Percentiles rank a stretch among this genome's conserved stretches.
Evolutionary conservation across 2,888 invertebrate species (phyloP).

Genomic region (Netelia fuscicornis): DNA sequence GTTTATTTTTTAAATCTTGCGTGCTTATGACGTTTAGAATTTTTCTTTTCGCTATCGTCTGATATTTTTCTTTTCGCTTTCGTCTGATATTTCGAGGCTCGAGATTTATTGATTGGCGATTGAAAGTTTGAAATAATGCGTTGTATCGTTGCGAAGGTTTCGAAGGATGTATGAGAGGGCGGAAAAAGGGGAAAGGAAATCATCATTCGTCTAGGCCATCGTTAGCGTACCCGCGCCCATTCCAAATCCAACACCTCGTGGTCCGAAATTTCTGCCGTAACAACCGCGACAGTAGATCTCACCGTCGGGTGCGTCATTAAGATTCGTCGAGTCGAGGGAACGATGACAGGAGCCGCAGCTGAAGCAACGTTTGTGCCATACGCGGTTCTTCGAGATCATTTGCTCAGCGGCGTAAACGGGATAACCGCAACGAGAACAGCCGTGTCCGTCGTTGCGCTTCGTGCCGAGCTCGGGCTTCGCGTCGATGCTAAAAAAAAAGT

Average conservation of each 20-base stretch:
- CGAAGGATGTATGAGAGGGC: conserved; percentile 34
- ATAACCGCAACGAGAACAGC: conserved; percentile 95
- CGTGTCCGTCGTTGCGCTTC: conserved; percentile 91
- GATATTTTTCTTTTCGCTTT: conserved; percentile 9
- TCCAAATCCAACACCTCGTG: conserved; percentile 95
- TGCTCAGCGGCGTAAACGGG: conserved; percentile 98
- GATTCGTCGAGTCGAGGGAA: conserved; percentile 95
- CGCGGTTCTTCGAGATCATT: conserved; percentile 96
- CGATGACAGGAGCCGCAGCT: conserved; percentile 95
- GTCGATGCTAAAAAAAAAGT: conserved; percentile 87
- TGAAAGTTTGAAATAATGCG: conserved; percentile 51
- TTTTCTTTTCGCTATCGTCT: conserved; percentile 5
- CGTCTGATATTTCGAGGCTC: conserved; percentile 5
- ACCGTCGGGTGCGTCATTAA: conserved; percentile 96
- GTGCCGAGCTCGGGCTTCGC: conserved; percentile 90
- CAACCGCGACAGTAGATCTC: conserved; percentile 97
- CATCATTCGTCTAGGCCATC: conserved; percentile 89
- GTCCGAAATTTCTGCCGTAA: conserved; percentile 94
- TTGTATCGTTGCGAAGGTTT: conserved; percentile 59
- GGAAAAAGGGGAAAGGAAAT: conserved; percentile 32
- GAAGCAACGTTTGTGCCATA: conserved; percentile 98
- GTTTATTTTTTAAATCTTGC: conserved; percentile 9
- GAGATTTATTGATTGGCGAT: conserved; percentile 14
- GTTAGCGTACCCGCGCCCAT: conserved; percentile 96
- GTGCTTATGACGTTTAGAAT: not conserved